Evolutionary conservation across 2,113 vertebrate genomes (phyloP).

Genomic region (Brachypteracias leptosomus): DNA sequence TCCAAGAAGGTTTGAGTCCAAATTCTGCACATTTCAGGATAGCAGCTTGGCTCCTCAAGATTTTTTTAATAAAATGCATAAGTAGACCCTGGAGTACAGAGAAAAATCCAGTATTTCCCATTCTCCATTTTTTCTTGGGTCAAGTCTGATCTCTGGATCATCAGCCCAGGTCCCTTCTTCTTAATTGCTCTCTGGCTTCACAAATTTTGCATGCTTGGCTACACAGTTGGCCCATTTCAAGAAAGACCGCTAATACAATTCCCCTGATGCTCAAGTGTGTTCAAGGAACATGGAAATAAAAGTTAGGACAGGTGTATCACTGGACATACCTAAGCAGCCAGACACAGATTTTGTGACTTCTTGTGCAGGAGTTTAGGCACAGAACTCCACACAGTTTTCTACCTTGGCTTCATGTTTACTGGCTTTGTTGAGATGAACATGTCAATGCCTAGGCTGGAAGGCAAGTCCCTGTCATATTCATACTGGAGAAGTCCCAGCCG

Average conservation of each 20-base stretch:
- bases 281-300: not conserved
- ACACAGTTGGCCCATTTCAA: not conserved
- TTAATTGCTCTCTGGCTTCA: not conserved
- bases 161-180: not conserved
- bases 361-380: not conserved
- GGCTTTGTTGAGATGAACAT: not conserved
- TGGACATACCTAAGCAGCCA: not conserved
- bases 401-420: not conserved
- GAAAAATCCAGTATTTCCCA: not conserved
- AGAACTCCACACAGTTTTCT: not conserved
- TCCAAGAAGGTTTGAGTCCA: not conserved
- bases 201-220: not conserved
- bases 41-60: not conserved
- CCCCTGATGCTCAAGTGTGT: not conserved
- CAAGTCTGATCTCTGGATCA: not conserved
- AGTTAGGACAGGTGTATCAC: not conserved
- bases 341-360: not conserved
- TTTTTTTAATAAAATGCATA: not conserved
- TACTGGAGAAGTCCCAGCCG: not conserved
- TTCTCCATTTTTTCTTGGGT: not conserved
- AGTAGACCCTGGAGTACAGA: not conserved
- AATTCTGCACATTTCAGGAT: not conserved
- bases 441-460: not conserved
- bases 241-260: not conserved
- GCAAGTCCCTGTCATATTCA: not conserved